Evolutionary conservation across 2,797 vertebrate genomes (phyloP), one percentile per base, ranked within the genome.

Genomic region (Mycteria americana): DNA sequence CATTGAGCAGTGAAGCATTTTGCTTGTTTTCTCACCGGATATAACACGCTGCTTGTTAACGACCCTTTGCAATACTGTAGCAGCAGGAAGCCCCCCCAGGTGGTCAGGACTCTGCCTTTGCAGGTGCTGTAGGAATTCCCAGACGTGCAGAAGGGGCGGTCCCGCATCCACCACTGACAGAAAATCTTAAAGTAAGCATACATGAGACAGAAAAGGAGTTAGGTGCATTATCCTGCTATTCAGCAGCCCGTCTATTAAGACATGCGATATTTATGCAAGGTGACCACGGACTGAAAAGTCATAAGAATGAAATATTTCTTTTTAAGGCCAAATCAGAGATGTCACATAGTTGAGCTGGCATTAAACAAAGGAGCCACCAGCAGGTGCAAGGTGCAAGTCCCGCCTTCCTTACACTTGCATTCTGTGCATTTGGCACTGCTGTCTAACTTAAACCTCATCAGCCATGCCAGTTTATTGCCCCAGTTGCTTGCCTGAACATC

Each of bases 211-310:
- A 53, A 76, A 85, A 85, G 18, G 28, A 72, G 2, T 11, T 30
- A 35, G 4, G 2, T 19, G 16, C 27, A 11, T 85, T 81, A 65
- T 10, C 23, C 30, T 83, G n/a, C 27, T 64, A 8, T 54, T 85
- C 23, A 41, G 9, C 33, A 56, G 11, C 3, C 1, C 8, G 43
- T 21, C 22, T 43, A 7, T 50, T 56, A 65, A 84, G n/a, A 39
- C 0, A 1, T 1, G 2, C 4, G 2, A 18, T n/a, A 75, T 41
- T 73, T 15, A 30, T 18, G 6, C 13, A 7, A 82, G n/a, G 8
- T 27, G 16, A 62, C 13, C 12, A 77, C 30, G 59, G 37, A 43
- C 14, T 73, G 23, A 85, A 88, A 43, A 85, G 22, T 45, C 8
- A 6, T 31, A 56, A 46, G 30, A 89, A 63, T 31, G 1, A 82